Evolutionary conservation across 64 coral and sea anemone genomes (phyloP), one percentile per base, ranked within the genome.

Genomic region (Cladopsammia gracilis): DNA sequence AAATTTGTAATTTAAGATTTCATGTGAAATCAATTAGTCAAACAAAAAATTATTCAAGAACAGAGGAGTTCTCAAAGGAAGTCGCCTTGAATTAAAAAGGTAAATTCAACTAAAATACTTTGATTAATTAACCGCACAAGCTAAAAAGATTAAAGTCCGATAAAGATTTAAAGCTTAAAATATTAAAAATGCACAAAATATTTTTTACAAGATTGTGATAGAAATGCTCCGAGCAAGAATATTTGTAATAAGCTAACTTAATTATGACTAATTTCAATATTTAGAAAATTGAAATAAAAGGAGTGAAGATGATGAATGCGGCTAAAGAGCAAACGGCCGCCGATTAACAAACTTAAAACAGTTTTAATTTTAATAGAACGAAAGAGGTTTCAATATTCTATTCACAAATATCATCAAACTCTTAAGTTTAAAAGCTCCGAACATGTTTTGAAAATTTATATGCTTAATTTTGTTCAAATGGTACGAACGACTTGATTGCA

Each of bases 181-280:
- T 83, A 83, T 80, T 43, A 61, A 80, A 80, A 61, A 62, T 25
- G 57, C 57, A 61, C 12, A 34, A 2, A 34, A 18, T 1, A 48
- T n/a, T 83, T 65, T 83, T n/a, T 42, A 20, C 7, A 64, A 47
- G 10, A 54, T 24, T 77, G 11, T 22, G 48, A 24, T 56, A 56
- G 22, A 48, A 77, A 56, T 11, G 10, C 9, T 54, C 4, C 3
- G 16, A 18, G 18, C n/a, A 3, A 54, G 7, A 23, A 75, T 48
- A 12, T 51, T 49, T 42, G 19, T n/a, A 49, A 48, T 75, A 54
- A 22, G 61, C 13, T 64, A 18, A 13, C 50, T 25, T 46, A 61
- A 83, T 83, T 83, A 59, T 46, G 8, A 48, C 57, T 65, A 66
- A 15, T 83, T 45, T 62, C 44, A 64, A 83, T 64, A 62, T 81